phyloP scores from a whole-genome alignment of 37 sponge, comb jelly and placozoan genomes.

The Oscarella lobularis region DNA sequence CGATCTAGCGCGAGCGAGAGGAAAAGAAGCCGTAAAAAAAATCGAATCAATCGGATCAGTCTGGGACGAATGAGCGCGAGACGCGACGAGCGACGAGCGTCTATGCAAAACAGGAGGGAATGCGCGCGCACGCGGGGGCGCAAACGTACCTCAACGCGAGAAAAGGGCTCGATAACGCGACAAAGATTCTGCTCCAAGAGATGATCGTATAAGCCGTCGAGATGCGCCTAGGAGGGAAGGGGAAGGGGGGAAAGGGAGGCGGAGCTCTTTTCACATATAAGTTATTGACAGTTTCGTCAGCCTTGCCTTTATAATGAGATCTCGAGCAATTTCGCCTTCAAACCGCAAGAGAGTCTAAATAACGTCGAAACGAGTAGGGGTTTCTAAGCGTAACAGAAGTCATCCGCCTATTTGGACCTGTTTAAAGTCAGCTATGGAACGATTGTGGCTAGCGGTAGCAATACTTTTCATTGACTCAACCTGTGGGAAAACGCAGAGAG shows the following conservation, averaged over 20 bases:
- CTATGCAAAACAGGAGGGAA: too few species aligned
- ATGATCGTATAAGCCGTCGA: conserved; percentile 72
- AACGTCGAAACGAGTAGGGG: too few species aligned
- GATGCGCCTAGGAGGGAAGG: conserved; percentile 52
- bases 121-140: too few species aligned
- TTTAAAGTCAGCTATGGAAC: conserved; percentile 79
- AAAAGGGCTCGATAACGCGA: conserved; percentile 90
- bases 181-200: conserved; percentile 90
- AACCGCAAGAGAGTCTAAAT: conserved; percentile 39
- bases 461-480: conserved; percentile 80
- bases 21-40: not conserved
- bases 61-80: too few species aligned
- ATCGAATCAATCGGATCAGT: too few species aligned
- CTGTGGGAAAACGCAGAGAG: conserved; percentile 12
- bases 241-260: too few species aligned
- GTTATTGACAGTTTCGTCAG: too few species aligned
- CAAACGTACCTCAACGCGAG: conserved; percentile 78
- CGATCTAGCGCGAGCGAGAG: conserved; percentile 24
- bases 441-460: conserved; percentile 75
- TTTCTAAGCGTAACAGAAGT: too few species aligned
- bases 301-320: conserved; percentile 65
- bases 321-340: conserved; percentile 32
- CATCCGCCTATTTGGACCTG: too few species aligned
- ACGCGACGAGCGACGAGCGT: too few species aligned
- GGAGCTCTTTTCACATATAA: too few species aligned